Evolutionary conservation across 2,888 invertebrate genomes (phyloP), one percentile per base, ranked within the genome.

Genomic region (Philereme vetulata): DNA sequence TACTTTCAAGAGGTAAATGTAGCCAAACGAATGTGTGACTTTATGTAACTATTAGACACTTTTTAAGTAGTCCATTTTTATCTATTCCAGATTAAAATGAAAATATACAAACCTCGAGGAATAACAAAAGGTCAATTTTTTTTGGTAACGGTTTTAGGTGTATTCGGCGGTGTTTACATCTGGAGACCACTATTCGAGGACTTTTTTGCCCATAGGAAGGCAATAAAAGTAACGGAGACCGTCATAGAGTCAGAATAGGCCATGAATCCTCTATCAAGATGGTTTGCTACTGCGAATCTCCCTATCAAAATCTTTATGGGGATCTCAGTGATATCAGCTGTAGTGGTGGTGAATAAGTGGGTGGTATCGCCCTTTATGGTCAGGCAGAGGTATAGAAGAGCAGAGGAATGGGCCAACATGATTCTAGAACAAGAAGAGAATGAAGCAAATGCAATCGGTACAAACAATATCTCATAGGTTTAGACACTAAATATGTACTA

Each of bases 101-200:
- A 82, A 71, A 88, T 93, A 65, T 82, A 84, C 66, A 86, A 75
- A 72, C 88, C 89, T 33, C 81, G 76, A 68, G 82, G 88, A 47
- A 62, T 93, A 62, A 82, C 86, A 9, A 89, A 56, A 65, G 77
- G 82, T 54, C 90, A 93, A 73, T 62, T 93, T 62, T 70, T 81
- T 52, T 60, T 93, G 47, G 85, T 82, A 9, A 73, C 85, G 38
- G 62, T 90, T 66, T 64, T 93, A 51, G 93, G 93, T 34, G 77
- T 88, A 53, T 68, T 89, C 47, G 76, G 89, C 56, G 93, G 93
- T 64, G 67, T 89, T 64, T 93, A 93, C 68, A 90, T 93, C 69
- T 93, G 93, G 93, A 88, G 82, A 72, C 93, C 93, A 2, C 45
- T 90, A 5, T 80, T 93, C 53, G 76, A 84, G 57, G 82, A 88